These are phyloP conservation scores for Mallotus villosus DNA, from an alignment of 2,797 vertebrate genomes.

Conservation along the genomic window DNA sequence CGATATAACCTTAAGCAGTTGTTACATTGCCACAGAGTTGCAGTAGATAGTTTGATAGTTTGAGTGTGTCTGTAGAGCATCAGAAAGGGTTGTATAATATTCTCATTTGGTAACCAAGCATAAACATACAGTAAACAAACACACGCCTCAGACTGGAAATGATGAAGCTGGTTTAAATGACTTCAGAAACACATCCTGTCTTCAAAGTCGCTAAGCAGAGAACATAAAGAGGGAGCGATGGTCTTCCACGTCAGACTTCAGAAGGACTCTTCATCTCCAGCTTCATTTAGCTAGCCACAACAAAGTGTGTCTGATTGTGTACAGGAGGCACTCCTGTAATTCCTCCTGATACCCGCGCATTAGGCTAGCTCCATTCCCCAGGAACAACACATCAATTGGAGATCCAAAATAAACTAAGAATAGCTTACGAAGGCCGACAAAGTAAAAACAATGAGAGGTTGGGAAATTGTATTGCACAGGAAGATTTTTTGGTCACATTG, in stretches of 20 bases:
- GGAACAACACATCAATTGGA: slow-evolving; percentile 70
- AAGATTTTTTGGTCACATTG: too few species aligned
- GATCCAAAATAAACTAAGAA: slow-evolving; percentile 59
- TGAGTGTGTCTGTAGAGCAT: not conserved
- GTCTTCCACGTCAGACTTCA: slow-evolving; percentile 73
- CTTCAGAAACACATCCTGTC: slow-evolving; percentile 70
- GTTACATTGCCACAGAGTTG: not conserved
- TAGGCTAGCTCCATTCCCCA: slow-evolving; percentile 53
- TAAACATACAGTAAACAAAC: not conserved
- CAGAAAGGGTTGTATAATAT: slow-evolving; percentile 15
- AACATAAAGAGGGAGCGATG: slow-evolving; percentile 59
- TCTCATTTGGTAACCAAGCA: slow-evolving; percentile 49
- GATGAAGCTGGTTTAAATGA: slow-evolving; percentile 41
- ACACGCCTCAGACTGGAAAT: not conserved
- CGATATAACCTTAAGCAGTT: not conserved
- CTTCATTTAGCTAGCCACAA: slow-evolving; percentile 74
- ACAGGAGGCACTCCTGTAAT: slow-evolving; percentile 74
- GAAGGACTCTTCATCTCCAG: slow-evolving; percentile 68
- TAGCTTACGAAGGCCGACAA: slow-evolving; percentile 22
- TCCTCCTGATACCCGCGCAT: slow-evolving; percentile 72
- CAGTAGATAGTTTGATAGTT: not conserved
- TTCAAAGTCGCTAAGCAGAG: slow-evolving; percentile 68
- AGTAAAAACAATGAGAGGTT: not conserved
- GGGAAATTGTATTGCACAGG: not conserved
- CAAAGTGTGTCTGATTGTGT: slow-evolving; percentile 74